Evolutionary conservation across 2,888 invertebrate species (phyloP).

Genomic region (Hyalella azteca): DNA sequence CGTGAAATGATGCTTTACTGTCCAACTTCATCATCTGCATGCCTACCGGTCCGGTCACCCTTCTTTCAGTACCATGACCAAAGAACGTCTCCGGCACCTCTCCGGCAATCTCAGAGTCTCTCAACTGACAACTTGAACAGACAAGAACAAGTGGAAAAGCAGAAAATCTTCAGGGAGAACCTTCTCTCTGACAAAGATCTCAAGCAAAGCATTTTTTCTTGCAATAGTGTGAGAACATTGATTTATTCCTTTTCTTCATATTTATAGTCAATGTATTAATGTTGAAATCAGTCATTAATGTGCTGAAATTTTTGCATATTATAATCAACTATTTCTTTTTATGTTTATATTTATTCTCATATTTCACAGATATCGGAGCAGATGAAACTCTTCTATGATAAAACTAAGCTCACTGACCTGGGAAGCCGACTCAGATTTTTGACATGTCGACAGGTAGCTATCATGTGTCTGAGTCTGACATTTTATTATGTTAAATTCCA

Average conservation of each 20-base stretch:
- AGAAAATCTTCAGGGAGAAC: not conserved
- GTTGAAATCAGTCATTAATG: not conserved
- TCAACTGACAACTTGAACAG: not conserved
- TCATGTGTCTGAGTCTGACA: not conserved
- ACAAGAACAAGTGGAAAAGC: not conserved
- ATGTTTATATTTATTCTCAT: not conserved
- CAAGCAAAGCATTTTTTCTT: not conserved
- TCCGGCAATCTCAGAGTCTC: not conserved
- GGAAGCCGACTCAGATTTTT: constrained; percentile 77
- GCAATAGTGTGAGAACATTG: not conserved
- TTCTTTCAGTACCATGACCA: constrained; percentile 28
- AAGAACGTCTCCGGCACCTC: constrained; percentile 17
- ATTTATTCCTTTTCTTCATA: not conserved
- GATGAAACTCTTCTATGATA: constrained; percentile 42
- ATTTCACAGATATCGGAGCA: constrained; percentile 48
- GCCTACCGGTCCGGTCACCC: constrained; percentile 41
- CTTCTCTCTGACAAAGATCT: not conserved
- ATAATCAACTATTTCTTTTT: not conserved
- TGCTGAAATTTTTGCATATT: not conserved
- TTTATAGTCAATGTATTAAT: not conserved
- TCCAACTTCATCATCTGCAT: not conserved
- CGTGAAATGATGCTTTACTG: constrained; percentile 8
- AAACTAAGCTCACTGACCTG: constrained; percentile 70
- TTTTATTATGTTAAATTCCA: not conserved
- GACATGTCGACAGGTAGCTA: constrained; percentile 73